phyloP scores from a whole-genome alignment of 2,888 invertebrate species.

The Cryptosula pallasiana region DNA sequence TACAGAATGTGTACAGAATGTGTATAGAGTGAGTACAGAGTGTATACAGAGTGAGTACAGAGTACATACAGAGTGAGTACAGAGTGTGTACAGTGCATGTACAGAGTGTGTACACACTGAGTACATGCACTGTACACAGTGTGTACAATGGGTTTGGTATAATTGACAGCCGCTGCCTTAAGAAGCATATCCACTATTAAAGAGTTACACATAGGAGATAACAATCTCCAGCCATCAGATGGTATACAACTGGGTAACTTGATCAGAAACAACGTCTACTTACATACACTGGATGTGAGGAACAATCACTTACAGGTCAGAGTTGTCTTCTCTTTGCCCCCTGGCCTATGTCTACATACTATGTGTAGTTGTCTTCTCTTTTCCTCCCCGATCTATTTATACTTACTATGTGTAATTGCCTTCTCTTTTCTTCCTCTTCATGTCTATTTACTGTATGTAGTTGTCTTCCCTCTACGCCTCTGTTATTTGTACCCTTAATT shows the following conservation, averaged over 20 bases:
- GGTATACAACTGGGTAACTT: constrained; percentile 72
- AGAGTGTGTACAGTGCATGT: background rate
- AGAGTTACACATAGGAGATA: constrained; percentile 79
- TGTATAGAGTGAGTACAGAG: too few relatives aligned
- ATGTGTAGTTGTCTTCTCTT: background rate
- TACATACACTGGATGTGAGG: constrained; percentile 76
- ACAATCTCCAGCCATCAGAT: constrained; percentile 68
- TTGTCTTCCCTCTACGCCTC: background rate
- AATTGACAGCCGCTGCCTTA: constrained; percentile 64
- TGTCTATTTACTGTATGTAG: background rate
- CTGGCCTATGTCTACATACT: background rate
- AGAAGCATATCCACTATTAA: constrained; percentile 66
- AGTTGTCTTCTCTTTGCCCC: background rate
- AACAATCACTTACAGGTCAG: constrained; percentile 56
- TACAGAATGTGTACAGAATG: too few relatives aligned
- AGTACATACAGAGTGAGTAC: too few relatives aligned
- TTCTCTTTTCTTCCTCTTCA: background rate
- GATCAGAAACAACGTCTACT: constrained; percentile 67
- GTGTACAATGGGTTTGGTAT: too few relatives aligned
- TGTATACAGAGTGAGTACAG: too few relatives aligned
- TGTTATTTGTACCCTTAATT: too few relatives aligned
- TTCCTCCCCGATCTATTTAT: too few relatives aligned
- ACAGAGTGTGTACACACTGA: background rate
- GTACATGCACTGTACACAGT: background rate
- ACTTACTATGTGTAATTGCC: background rate